Conservation (phyloP, 2,888 invertebrate species). For the Cephus pulcher region DNA sequence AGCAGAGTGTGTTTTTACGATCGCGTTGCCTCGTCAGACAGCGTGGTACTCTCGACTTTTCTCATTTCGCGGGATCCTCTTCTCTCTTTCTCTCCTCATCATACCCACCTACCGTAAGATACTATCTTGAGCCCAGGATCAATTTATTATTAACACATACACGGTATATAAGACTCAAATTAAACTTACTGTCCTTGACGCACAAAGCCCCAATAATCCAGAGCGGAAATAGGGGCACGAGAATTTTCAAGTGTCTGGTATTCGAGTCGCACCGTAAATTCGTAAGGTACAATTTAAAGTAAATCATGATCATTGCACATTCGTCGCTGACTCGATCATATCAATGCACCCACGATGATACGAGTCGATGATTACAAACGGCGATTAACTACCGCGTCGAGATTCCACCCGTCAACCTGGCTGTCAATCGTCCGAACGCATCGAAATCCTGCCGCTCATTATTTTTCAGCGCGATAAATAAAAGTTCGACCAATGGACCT, state of each 20-base stretch:
- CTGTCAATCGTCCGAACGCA: not conserved
- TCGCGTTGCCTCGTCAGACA: not conserved
- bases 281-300: slow-evolving; percentile 50
- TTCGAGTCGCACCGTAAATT: slow-evolving; percentile 46
- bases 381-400: not conserved
- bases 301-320: slow-evolving; percentile 59
- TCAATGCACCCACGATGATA: slow-evolving; percentile 23
- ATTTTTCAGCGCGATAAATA: not conserved
- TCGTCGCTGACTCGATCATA: slow-evolving; percentile 41
- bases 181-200: slow-evolving; percentile 62
- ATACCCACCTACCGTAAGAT: not conserved
- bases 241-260: slow-evolving; percentile 48
- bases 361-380: not conserved
- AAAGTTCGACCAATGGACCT: too few relatives aligned
- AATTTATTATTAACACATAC: not conserved
- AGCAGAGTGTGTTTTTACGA: not conserved
- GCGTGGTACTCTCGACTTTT: not conserved
- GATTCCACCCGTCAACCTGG: not conserved
- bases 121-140: not conserved
- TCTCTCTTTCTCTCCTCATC: not conserved
- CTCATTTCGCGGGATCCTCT: not conserved
- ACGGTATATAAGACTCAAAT: not conserved
- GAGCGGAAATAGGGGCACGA: slow-evolving; percentile 54
- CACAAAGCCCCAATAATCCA: slow-evolving; percentile 62
- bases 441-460: not conserved